phyloP scores from a whole-genome alignment of 2,113 vertebrate species.

The Pongo pygmaeus region DNA sequence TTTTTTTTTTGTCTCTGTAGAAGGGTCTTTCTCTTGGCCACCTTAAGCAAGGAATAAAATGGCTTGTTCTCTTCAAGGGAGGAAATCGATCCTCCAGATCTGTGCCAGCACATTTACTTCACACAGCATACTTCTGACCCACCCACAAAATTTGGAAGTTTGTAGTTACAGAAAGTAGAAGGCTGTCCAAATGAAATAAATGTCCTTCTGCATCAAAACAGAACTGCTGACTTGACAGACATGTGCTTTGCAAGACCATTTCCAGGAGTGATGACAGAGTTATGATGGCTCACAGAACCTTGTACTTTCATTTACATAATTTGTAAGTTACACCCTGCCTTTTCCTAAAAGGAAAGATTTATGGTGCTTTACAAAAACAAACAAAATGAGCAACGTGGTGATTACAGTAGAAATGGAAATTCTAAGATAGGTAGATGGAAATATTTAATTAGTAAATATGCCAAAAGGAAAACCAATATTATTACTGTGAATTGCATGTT shows the following conservation, averaged over 20 bases:
- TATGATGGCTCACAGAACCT: fast-evolving
- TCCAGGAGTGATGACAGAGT: slow-evolving; percentile 6
- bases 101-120: background rate
- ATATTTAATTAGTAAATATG: background rate
- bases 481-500: background rate
- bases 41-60: slow-evolving; percentile 17
- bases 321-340: background rate
- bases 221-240: slow-evolving; percentile 10
- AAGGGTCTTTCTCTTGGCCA: background rate
- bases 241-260: background rate
- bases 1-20: fast-evolving
- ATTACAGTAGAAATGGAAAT: background rate
- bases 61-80: background rate
- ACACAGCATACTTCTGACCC: background rate
- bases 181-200: background rate
- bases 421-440: background rate
- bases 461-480: background rate
- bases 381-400: background rate
- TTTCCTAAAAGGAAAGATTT: background rate
- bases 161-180: background rate
- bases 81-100: background rate
- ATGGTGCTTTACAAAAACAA: background rate
- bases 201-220: background rate
- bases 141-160: background rate
- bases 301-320: background rate